phyloP scores from a whole-genome alignment of 1,140 invertebrate genomes.

The Drosophila subobscura region DNA sequence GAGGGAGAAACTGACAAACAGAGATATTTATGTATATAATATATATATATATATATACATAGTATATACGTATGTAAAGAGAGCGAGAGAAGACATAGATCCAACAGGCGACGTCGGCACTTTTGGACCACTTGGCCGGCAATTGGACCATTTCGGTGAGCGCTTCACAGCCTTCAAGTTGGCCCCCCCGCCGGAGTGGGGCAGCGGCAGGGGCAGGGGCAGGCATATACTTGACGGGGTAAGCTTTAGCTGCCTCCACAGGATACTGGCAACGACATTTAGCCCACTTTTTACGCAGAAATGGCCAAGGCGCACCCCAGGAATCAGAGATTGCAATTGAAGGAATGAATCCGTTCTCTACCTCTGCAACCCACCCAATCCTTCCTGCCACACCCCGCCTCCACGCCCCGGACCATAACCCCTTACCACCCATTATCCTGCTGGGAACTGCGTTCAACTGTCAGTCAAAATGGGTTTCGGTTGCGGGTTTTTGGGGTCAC shows the following conservation, averaged over 20 bases:
- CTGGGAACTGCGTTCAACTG: not conserved
- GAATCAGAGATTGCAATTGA: constrained; percentile 14
- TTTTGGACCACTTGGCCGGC: constrained; percentile 52
- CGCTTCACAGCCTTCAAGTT: constrained; percentile 48
- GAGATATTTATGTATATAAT: constrained; percentile 8
- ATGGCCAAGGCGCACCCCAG: constrained; percentile 25
- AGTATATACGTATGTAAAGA: too few relatives aligned
- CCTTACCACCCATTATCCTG: too few relatives aligned
- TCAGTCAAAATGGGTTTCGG: constrained; percentile 21
- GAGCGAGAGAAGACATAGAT: constrained; percentile 34
- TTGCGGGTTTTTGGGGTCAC: constrained; percentile 14
- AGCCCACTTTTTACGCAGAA: constrained; percentile 59
- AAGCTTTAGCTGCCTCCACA: constrained; percentile 34
- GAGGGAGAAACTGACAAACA: not conserved
- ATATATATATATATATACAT: too few relatives aligned
- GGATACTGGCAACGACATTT: constrained; percentile 51
- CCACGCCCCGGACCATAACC: too few relatives aligned
- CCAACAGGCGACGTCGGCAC: constrained; percentile 49
- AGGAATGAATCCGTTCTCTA: constrained; percentile 7
- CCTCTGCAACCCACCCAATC: not conserved
- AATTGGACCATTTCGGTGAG: constrained; percentile 54
- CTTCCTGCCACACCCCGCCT: not conserved
- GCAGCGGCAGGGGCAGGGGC: not conserved
- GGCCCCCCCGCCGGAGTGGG: not conserved
- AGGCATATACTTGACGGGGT: too few relatives aligned